Evolutionary conservation across 53 echinoderm and acorn worm genomes (phyloP), one percentile per base, ranked within the genome.

Genomic region (Antedon mediterranea): DNA sequence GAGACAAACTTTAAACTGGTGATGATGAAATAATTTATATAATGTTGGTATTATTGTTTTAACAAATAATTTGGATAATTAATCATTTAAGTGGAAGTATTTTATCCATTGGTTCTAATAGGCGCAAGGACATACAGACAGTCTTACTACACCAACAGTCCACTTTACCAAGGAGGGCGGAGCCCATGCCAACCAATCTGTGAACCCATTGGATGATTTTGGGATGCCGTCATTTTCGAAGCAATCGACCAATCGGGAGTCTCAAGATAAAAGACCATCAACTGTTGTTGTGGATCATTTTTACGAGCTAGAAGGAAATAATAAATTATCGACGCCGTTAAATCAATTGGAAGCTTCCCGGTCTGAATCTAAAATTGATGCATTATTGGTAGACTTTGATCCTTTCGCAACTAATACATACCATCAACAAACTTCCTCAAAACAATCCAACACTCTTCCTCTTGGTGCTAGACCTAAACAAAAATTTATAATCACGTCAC

Each of bases 391-490:
- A 74, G 94, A 93, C 43, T 93, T 93, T 81, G 94, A 93, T 37
- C 94, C 94, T 18, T 82, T 90, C n/a, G 77, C 94, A 31, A 32
- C 75, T 13, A 80, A 72, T 34, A 72, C 85, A 3, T 89, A 83
- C 76, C 82, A 89, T 14, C 81, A 86, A 43, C 78, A 85, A 0
- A 76, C 82, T 30, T 74, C 71, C 73, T 79, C 82, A 20, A 79
- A 82, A n/a, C 83, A 77, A 33, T 43, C 82, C 31, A 85, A 85
- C 71, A 78, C 42, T 30, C 79, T 85, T 15, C 90, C 90, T 0
- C 83, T 86, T 20, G 94, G 94, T 1, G 94, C 90, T 71, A 93
- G 90, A 83, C 94, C 94, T 4, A 93, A 93, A 79, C 81, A 79
- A 28, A 79, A 89, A 31, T 76, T 57, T 57, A 57, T 57, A 57